phyloP scores from a whole-genome alignment of 1,140 invertebrate species.

The Chlorops oryzae region DNA sequence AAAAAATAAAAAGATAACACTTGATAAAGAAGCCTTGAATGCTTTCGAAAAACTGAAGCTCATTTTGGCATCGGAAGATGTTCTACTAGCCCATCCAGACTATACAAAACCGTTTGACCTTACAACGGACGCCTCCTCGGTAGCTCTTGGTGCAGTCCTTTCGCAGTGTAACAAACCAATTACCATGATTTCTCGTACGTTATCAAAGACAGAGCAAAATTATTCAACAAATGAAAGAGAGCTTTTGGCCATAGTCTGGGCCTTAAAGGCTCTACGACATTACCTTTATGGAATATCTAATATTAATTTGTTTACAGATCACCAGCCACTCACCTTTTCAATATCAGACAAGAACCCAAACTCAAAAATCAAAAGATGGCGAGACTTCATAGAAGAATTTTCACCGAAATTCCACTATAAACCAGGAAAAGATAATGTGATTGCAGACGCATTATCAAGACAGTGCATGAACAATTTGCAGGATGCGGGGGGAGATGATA shows the following conservation, averaged over 20 bases:
- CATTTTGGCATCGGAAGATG: constrained; percentile 39
- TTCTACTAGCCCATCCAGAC: constrained; percentile 27
- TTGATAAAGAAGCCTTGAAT: constrained; percentile 17
- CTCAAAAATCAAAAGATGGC: constrained; percentile 50
- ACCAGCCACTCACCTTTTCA: constrained; percentile 50
- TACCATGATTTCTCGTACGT: constrained; percentile 16
- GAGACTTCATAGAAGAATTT: constrained; percentile 48
- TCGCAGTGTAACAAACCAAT: constrained; percentile 15
- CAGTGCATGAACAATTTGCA: constrained; percentile 11
- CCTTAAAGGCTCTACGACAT: constrained; percentile 12
- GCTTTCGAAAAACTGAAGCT: constrained; percentile 46
- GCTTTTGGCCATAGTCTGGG: constrained; percentile 13
- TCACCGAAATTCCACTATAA: constrained; percentile 45
- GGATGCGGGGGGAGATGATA: not conserved
- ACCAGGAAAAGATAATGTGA: constrained; percentile 37
- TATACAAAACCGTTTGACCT: constrained; percentile 17
- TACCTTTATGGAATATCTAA: constrained; percentile 43
- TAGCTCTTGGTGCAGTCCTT: constrained; percentile 15
- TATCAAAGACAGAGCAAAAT: constrained; percentile 41
- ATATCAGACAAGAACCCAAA: constrained; percentile 47
- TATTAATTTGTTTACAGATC: constrained; percentile 52
- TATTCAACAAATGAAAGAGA: constrained; percentile 42
- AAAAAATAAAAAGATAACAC: constrained; percentile 10
- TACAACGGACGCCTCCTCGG: constrained; percentile 17
- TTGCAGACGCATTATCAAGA: constrained; percentile 35